These are phyloP conservation scores for Regulus satrapa DNA, from an alignment of 2,113 vertebrate species.

Conservation along the genomic window DNA sequence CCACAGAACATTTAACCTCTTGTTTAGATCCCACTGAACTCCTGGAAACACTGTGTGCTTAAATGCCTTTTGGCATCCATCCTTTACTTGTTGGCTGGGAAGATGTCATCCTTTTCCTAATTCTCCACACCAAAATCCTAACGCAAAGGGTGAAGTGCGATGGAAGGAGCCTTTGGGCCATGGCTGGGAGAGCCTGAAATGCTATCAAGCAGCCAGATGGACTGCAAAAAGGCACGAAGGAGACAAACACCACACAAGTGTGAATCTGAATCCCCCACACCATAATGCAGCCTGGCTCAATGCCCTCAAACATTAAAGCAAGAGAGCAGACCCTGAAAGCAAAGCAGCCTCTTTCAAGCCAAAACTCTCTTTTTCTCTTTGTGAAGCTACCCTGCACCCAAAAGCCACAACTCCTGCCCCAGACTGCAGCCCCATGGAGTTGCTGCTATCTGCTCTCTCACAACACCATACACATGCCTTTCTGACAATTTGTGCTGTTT, in stretches of 20 bases:
- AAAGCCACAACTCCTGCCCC: background rate
- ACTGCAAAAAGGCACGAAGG: background rate
- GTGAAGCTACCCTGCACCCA: background rate
- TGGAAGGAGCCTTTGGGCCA: background rate
- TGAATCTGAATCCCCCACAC: slow-evolving; percentile 36
- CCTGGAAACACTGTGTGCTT: background rate
- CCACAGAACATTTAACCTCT: slow-evolving; percentile 29
- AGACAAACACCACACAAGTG: slow-evolving; percentile 11
- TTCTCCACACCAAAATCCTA: background rate
- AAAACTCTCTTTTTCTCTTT: background rate
- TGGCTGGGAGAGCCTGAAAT: background rate
- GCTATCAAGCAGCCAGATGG: slow-evolving; percentile 32
- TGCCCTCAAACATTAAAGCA: slow-evolving; percentile 40
- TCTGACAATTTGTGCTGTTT: background rate
- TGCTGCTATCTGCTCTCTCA: background rate
- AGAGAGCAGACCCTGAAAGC: background rate
- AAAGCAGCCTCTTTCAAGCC: slow-evolving; percentile 13
- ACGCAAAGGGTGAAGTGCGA: background rate
- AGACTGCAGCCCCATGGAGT: background rate
- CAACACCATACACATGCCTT: background rate
- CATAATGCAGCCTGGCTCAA: slow-evolving; percentile 46
- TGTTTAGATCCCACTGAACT: slow-evolving; percentile 10
- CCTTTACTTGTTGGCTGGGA: background rate
- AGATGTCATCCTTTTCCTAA: background rate
- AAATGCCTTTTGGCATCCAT: background rate